Evolutionary conservation across 2,797 vertebrate species (phyloP).

Genomic region (Tympanoctomys barrerae): DNA sequence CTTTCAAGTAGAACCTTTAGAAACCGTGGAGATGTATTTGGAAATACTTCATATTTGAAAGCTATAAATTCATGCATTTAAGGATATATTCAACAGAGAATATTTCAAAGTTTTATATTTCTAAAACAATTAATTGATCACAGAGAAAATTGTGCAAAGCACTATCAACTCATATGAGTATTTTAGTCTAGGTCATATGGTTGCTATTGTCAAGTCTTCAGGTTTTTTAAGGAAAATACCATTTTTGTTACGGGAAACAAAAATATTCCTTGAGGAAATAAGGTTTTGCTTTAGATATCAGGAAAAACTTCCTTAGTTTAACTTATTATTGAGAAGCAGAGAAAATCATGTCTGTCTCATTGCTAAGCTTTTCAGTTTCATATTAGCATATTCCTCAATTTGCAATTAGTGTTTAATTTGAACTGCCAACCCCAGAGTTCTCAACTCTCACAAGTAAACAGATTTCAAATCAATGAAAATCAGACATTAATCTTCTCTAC

Average conservation of each 20-base stretch:
- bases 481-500: slow-evolving; percentile 32
- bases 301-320: neutral
- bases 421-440: slow-evolving; percentile 48
- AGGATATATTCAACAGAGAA: neutral
- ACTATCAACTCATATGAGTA: neutral
- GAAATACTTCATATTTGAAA: neutral
- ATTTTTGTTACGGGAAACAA: neutral
- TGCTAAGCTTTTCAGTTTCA: slow-evolving; percentile 49
- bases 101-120: neutral
- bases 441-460: slow-evolving; percentile 43
- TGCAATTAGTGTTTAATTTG: slow-evolving; percentile 55
- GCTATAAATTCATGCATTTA: neutral
- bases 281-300: neutral
- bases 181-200: neutral
- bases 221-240: neutral
- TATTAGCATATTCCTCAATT: slow-evolving; percentile 57
- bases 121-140: neutral
- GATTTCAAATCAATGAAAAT: slow-evolving; percentile 64
- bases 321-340: slow-evolving; percentile 30
- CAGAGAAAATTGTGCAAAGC: neutral
- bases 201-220: neutral
- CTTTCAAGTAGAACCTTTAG: neutral
- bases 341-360: slow-evolving; percentile 40
- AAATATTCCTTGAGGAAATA: slow-evolving; percentile 32
- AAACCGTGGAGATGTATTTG: neutral